Evolutionary conservation across 2,888 invertebrate species (phyloP).

Genomic region (Koerneria pararmatus): DNA sequence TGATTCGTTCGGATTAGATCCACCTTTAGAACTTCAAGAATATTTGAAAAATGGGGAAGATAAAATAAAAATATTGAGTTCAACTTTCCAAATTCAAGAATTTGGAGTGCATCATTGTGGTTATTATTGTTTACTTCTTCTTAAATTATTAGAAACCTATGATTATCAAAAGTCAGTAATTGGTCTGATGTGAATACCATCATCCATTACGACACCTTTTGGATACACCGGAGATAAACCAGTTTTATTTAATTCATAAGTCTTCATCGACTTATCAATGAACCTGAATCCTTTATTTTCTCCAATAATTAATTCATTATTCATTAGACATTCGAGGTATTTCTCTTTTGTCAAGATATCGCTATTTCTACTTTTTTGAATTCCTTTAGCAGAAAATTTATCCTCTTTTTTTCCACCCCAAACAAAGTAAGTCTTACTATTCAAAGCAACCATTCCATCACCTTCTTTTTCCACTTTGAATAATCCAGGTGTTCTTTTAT

Average conservation of each 20-base stretch:
- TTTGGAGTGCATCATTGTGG: constrained; percentile 18
- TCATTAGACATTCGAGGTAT: constrained; percentile 28
- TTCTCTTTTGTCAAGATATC: constrained; percentile 31
- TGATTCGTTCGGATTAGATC: constrained; percentile 17
- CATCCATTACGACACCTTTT: constrained; percentile 33
- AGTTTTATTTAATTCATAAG: constrained; percentile 31
- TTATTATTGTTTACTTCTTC: constrained; percentile 16
- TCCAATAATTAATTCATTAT: constrained; percentile 29
- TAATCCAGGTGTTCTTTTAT: constrained; percentile 30
- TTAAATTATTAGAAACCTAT: constrained; percentile 9
- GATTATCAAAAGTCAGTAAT: constrained; percentile 24
- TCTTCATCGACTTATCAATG: constrained; percentile 29
- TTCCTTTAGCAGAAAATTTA: constrained; percentile 30
- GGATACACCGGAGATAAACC: constrained; percentile 31
- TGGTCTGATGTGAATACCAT: constrained; percentile 33
- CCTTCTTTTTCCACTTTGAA: constrained; percentile 30
- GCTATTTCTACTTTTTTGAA: constrained; percentile 31
- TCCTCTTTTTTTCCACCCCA: constrained; percentile 22
- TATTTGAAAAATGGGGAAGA: constrained; percentile 15
- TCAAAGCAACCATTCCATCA: constrained; percentile 30
- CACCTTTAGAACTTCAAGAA: constrained; percentile 14
- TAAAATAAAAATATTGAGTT: not conserved
- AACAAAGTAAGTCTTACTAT: constrained; percentile 27
- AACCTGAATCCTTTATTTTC: constrained; percentile 29
- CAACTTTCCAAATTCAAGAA: constrained; percentile 21